Evolutionary conservation across 30 jellyfish, hydroid and myxozoan species (phyloP), one percentile per base, ranked within the genome.

Genomic region (Aurelia sp.): DNA sequence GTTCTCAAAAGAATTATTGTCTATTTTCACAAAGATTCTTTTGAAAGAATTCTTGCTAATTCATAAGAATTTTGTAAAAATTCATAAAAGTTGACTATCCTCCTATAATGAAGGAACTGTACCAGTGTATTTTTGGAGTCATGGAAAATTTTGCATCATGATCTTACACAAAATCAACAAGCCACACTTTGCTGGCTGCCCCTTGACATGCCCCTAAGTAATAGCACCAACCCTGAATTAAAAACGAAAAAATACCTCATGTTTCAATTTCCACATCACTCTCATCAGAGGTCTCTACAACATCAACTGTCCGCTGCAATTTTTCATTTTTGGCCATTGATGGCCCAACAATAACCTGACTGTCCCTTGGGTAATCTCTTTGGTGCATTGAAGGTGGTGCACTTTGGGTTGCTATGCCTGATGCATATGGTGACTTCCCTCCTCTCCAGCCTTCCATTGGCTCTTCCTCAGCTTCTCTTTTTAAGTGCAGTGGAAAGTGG

Each of bases 191-290:
- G 55, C 55, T 44, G 55, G 55, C 55, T 7, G 3, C 55, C 16
- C 2, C 55, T 16, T 44, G 55, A 44, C 55, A 44, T 44, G 13
- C 55, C 55, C 55, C 7, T 44, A 44, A 44, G 0, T 44, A 44
- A 44, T 4, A 44, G 55, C 55, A 44, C 55, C 55, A 69, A 40
- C 57, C 62, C 52, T 27, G 79, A 27, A 40, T 33, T 27, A 16
- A 40, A 27, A 4, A 2, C 12, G 62, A 18, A 69, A 69, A 57
- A 58, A 66, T 67, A 86, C 85, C 87, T 86, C 74, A 88, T 20
- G 86, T 73, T 73, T 89, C 97, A 50, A 89, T 81, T 80, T 89
- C 97, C 62, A 89, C 86, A 59, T 89, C 97, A 74, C 97, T 89
- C 11, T 89, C 92, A 55, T 89, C 97, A 5, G 92, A 80, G 12